Conservation (phyloP, 2,797 vertebrate genomes). For the Setipinna tenuifilis region DNA sequence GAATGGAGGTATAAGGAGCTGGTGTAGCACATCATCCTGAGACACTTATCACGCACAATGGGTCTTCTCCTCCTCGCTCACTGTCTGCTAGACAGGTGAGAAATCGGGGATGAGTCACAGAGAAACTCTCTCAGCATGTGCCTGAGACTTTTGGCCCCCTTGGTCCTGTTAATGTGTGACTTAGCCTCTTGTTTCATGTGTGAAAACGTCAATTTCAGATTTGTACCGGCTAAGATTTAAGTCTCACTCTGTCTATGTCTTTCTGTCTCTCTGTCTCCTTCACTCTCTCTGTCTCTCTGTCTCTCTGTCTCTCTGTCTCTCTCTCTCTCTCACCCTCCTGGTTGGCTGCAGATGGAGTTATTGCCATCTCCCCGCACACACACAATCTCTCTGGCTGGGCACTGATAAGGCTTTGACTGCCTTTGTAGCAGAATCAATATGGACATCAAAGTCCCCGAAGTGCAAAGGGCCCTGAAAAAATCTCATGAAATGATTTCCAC, state of each 20-base stretch:
- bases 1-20: not conserved
- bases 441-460: slow-evolving; percentile 49
- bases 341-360: slow-evolving; percentile 43
- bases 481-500: not conserved
- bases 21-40: not conserved
- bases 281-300: slow-evolving; percentile 34
- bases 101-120: not conserved
- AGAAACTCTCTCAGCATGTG: slow-evolving; percentile 55
- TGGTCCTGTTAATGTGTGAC: slow-evolving; percentile 65
- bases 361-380: slow-evolving; percentile 30
- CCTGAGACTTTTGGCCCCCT: not conserved
- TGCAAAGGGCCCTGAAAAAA: not conserved
- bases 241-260: not conserved
- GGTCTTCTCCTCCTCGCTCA: not conserved
- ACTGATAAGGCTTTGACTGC: slow-evolving; percentile 90
- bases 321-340: slow-evolving; percentile 32
- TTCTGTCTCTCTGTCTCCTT: slow-evolving; percentile 20
- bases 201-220: slow-evolving; percentile 84
- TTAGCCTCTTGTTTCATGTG: slow-evolving; percentile 78
- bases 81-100: not conserved
- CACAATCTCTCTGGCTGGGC: slow-evolving; percentile 55
- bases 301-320: slow-evolving; percentile 9
- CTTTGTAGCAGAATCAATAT: slow-evolving; percentile 91
- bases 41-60: not conserved
- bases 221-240: slow-evolving; percentile 75